Evolutionary conservation across 2,888 invertebrate genomes (phyloP).

Genomic region (Scrobipalpa atriplicella): DNA sequence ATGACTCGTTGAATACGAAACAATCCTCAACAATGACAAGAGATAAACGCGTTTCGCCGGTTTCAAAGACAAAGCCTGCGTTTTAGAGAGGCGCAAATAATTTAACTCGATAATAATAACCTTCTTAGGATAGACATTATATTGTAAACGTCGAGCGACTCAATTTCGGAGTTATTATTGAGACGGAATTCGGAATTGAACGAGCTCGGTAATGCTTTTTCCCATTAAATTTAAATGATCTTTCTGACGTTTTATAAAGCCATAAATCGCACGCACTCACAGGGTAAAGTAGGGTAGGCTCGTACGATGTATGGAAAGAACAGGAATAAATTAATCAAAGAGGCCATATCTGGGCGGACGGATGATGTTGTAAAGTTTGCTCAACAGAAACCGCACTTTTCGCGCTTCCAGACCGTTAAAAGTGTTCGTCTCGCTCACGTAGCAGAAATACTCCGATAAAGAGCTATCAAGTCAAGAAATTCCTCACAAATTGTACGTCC

Average conservation of each 20-base stretch:
- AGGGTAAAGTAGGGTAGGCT: slow-evolving; percentile 34
- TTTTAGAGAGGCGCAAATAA: slow-evolving; percentile 32
- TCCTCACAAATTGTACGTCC: slow-evolving; percentile 21
- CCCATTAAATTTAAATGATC: slow-evolving; percentile 63
- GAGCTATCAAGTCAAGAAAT: slow-evolving; percentile 26
- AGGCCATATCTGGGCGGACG: slow-evolving; percentile 62
- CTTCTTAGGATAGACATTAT: slow-evolving; percentile 20
- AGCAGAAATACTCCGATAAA: slow-evolving; percentile 35
- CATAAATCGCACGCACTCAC: slow-evolving; percentile 58
- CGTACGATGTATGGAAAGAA: slow-evolving; percentile 41
- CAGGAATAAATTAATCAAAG: slow-evolving; percentile 50
- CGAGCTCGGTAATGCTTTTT: slow-evolving; percentile 48
- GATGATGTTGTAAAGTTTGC: slow-evolving; percentile 59
- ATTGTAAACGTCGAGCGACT: slow-evolving; percentile 28
- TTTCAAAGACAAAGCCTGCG: slow-evolving; percentile 34
- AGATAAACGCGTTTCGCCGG: slow-evolving; percentile 35
- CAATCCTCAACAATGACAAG: slow-evolving; percentile 33
- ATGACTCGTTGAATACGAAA: slow-evolving; percentile 26
- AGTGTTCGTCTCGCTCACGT: slow-evolving; percentile 39
- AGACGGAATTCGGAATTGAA: slow-evolving; percentile 51
- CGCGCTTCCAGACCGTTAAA: slow-evolving; percentile 51
- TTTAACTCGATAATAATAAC: slow-evolving; percentile 26
- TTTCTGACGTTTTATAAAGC: slow-evolving; percentile 64
- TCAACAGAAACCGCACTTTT: slow-evolving; percentile 55
- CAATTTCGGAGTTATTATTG: slow-evolving; percentile 43